Percentiles rank a stretch among this genome's conserved stretches.
Evolutionary conservation across 2,888 invertebrate genomes (phyloP).

Genomic region (Sesamia inferens): DNA sequence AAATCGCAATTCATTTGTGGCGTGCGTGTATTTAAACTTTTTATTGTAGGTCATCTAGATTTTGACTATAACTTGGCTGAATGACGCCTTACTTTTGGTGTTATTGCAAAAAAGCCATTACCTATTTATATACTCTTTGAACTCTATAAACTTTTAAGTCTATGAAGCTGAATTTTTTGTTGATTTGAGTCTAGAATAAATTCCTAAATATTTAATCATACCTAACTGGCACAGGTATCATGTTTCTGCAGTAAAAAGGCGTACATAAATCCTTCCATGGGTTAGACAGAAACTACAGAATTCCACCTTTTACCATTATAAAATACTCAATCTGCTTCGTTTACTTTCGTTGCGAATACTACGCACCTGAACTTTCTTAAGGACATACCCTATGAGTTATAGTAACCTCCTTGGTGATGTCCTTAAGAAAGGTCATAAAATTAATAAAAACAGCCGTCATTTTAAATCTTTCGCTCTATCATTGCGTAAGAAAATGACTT

Average conservation of each 20-base stretch:
- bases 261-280: background rate
- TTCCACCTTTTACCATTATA: background rate
- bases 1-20: conserved; percentile 56
- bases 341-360: background rate
- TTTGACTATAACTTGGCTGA: conserved; percentile 36
- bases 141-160: conserved; percentile 35
- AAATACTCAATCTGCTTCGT: background rate
- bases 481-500: background rate
- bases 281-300: background rate
- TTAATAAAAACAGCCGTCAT: background rate
- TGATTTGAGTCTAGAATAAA: conserved; percentile 7
- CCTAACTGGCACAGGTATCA: conserved; percentile 8
- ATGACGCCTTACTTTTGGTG: conserved; percentile 43
- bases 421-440: background rate
- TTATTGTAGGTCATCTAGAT: conserved; percentile 59
- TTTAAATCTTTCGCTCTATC: background rate
- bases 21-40: conserved; percentile 55
- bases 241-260: background rate
- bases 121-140: conserved; percentile 45
- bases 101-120: conserved; percentile 45
- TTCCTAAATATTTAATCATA: conserved; percentile 39
- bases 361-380: background rate
- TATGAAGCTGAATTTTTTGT: conserved; percentile 26
- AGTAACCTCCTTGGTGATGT: background rate
- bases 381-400: background rate